Base-by-base conservation (phyloP, 1,140 invertebrate genomes). In the Drosophila lini region DNA sequence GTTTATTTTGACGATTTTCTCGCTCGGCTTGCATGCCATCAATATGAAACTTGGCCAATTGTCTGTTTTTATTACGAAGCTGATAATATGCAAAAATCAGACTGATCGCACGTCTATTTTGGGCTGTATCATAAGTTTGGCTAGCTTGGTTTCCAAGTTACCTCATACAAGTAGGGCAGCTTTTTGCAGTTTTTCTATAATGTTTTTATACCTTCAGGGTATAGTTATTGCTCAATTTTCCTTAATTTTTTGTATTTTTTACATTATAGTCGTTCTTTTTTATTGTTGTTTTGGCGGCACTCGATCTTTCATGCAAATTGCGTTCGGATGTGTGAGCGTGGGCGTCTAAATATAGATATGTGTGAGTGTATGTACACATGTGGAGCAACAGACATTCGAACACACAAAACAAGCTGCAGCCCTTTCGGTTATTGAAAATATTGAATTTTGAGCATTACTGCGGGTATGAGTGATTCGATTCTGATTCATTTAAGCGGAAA, bases 301-400 rank as follows among this genome's bases (percentile, higher is more conserved):
- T 28, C 42, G 16, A 65, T 48, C 42, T 70, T 47, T 55, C 52
- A 32, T 47, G 68, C 53, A 71, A 58, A 71, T 71, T 38, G 53
- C 15, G 19, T 41, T 22, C 31, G 13, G 15, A 8, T 65, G 16
- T 41, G 40, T 47, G 40, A 47, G 64, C 63, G 50, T 71, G 44
- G 65, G 67, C n/a, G 65, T 58, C 55, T 73, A 71, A 59, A 59
- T 59, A 71, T 73, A 73, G 53, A 57, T n/a, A 9, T 65, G 25
- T 64, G 48, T 45, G 47, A 45, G 25, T 48, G 38, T 52, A 13
- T 70, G 42, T 48, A 73, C 57, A 71, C 44, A 69, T n/a, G 15
- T 55, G 52, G 52, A 19, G 41, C 31, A 44, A 36, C 25, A 25
- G 40, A 47, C 32, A 32, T 34, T 15, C 1, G n/a, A 31, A 57